Evolutionary conservation across 2,797 vertebrate genomes (phyloP), one percentile per base, ranked within the genome.

Genomic region (Danio choprae): DNA sequence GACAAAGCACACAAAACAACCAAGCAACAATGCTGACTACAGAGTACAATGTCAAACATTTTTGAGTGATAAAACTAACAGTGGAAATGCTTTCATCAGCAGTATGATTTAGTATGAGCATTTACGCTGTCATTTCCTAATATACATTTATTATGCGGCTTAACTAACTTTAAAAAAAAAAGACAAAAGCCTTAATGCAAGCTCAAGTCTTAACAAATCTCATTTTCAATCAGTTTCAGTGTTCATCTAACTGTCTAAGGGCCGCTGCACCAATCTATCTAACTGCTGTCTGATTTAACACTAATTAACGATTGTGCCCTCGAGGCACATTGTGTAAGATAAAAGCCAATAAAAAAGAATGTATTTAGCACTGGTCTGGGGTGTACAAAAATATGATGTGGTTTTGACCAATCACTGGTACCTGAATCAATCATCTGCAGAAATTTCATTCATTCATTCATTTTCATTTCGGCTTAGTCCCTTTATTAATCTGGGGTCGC

Each of bases 141-240:
- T 15, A 29, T 46, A 38, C 51, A 53, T 40, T 4, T 8, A 44
- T 55, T 8, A 40, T 22, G 38, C 56, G 20, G 51, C 65, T 72
- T 59, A 63, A 59, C 29, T 72, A 76, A 20, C 77, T 82, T 72
- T 75, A 74, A n/a, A 59, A 48, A n/a, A 59, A 48, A 77, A 64
- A 74, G 41, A 77, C 50, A 69, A 56, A 83, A 56, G 20, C 62
- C 65, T 22, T 43, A 18, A 79, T 18, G 55, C 59, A 69, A 55
- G 15, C 43, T 59, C 41, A 72, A 68, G 59, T 36, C 13, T 83
- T 69, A 63, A 78, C 62, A 70, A 80, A 81, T 71, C 65, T 63
- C 62, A 74, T 75, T 74, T 80, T 62, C 79, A 80, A 70, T 85
- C 69, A 79, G 70, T 71, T 74, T 77, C 73, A 65, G 53, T 50